Percentiles rank a stretch among this genome's conserved stretches.
These are phyloP conservation scores for Megaustenia siamemsis DNA, from an alignment of 2,888 invertebrate species.

Conservation along the genomic window DNA sequence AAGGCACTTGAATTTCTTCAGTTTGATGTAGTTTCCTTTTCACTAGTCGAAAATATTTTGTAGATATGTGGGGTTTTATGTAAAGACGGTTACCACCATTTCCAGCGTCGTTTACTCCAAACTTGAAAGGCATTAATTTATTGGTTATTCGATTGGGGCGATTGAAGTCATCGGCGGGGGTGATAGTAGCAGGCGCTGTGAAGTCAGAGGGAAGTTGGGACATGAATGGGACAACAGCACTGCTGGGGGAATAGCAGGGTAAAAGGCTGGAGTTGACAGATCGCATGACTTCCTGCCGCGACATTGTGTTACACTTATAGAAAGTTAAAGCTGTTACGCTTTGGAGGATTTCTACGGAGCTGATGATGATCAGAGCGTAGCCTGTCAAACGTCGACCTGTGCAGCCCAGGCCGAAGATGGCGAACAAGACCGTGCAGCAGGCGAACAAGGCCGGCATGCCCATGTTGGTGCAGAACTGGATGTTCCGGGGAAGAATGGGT, in stretches of 20 bases:
- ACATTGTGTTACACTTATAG: conserved; percentile 45
- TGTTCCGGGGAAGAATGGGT: conserved; percentile 17
- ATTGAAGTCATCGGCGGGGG: not conserved
- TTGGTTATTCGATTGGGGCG: not conserved
- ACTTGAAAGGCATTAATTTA: too few relatives aligned
- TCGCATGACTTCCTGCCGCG: conserved; percentile 1
- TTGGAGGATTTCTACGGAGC: conserved; percentile 48
- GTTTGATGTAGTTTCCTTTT: not conserved
- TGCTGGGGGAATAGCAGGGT: conserved; percentile 13
- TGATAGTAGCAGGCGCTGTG: not conserved
- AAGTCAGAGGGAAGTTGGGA: not conserved
- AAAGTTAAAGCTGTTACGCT: conserved; percentile 48
- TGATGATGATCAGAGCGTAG: conserved; percentile 52
- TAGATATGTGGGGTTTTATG: too few relatives aligned
- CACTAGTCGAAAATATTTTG: not conserved
- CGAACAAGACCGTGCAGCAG: conserved; percentile 53
- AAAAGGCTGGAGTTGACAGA: conserved; percentile 42
- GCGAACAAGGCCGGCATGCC: conserved; percentile 56
- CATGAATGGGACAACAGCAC: not conserved
- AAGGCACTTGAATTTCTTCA: not conserved
- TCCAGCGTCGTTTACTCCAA: too few relatives aligned
- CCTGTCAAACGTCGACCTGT: conserved; percentile 56
- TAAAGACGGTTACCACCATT: too few relatives aligned
- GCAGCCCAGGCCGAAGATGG: conserved; percentile 58
- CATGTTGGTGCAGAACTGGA: conserved; percentile 53